Conservation (phyloP, 2,888 invertebrate species). For the Orchesellides sinensis region DNA sequence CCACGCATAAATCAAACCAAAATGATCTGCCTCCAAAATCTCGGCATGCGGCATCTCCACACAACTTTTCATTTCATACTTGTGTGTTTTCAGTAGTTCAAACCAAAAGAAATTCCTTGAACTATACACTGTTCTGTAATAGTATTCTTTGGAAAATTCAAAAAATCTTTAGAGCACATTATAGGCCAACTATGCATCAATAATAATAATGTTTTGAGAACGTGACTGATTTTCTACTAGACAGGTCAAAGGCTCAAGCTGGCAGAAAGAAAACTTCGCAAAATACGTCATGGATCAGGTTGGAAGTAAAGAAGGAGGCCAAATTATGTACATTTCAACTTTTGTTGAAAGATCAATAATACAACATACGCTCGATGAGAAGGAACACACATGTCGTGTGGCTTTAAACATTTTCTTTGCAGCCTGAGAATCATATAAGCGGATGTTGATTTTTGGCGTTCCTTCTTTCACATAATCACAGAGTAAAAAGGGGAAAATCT, state of each 20-base stretch:
- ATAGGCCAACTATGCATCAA: slow-evolving; percentile 11
- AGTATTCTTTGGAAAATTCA: slow-evolving; percentile 1
- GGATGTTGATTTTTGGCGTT: no score
- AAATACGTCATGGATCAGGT: slow-evolving; percentile 3
- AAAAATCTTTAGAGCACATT: slow-evolving; percentile 2
- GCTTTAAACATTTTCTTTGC: no score
- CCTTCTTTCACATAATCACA: no score
- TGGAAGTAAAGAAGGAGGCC: no score
- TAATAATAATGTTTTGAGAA: slow-evolving; percentile 42
- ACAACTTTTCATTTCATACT: slow-evolving; percentile 6
- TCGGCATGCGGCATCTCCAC: slow-evolving; percentile 18
- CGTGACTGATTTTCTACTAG: slow-evolving; percentile 51
- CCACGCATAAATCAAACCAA: slow-evolving; percentile 46
- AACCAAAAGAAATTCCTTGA: background rate
- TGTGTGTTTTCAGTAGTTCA: slow-evolving; percentile 14
- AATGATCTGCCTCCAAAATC: slow-evolving; percentile 45
- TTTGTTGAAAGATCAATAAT: no score
- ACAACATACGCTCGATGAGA: no score
- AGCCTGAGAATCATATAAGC: no score
- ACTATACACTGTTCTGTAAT: background rate
- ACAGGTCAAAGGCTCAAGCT: slow-evolving; percentile 40
- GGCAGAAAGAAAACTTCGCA: slow-evolving; percentile 1
- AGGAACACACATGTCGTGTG: no score
- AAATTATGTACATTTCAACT: no score
- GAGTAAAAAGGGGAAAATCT: no score